These are phyloP conservation scores for Pelagia noctiluca DNA, from an alignment of 30 jellyfish, hydroid and myxozoan species.

Conservation along the genomic window DNA sequence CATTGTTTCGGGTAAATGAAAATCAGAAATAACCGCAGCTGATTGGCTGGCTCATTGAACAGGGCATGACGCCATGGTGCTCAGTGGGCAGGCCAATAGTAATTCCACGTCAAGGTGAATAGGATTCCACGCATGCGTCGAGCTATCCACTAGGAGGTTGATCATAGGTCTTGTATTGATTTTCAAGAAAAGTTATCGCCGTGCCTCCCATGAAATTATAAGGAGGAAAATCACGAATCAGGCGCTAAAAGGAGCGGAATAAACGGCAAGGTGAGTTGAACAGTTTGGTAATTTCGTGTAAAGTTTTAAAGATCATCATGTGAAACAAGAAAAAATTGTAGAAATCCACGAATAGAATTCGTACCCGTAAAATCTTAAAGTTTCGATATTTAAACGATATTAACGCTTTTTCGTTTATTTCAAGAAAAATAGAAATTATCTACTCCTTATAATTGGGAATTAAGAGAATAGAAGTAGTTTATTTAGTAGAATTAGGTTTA, in stretches of 20 bases:
- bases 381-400: no score
- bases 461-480: no score
- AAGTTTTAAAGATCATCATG: no score
- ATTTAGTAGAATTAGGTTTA: no score
- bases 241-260: neutral
- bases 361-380: no score
- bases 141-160: conserved; percentile 27
- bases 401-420: no score
- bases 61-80: conserved; percentile 92
- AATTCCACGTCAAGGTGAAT: conserved; percentile 83
- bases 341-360: no score
- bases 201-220: conserved; percentile 46
- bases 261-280: neutral
- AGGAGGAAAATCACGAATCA: conserved; percentile 7
- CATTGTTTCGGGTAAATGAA: conserved; percentile 67
- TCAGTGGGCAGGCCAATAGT: conserved; percentile 86
- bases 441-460: no score
- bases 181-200: conserved; percentile 36
- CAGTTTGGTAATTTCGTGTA: no score
- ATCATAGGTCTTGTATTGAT: conserved; percentile 37
- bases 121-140: conserved; percentile 92
- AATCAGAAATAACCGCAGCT: conserved; percentile 31
- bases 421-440: no score
- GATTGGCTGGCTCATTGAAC: conserved; percentile 75
- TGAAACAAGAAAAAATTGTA: no score